These are phyloP conservation scores for Cyanoderma ruficeps DNA, from an alignment of 2,113 vertebrate genomes.

Conservation along the genomic window DNA sequence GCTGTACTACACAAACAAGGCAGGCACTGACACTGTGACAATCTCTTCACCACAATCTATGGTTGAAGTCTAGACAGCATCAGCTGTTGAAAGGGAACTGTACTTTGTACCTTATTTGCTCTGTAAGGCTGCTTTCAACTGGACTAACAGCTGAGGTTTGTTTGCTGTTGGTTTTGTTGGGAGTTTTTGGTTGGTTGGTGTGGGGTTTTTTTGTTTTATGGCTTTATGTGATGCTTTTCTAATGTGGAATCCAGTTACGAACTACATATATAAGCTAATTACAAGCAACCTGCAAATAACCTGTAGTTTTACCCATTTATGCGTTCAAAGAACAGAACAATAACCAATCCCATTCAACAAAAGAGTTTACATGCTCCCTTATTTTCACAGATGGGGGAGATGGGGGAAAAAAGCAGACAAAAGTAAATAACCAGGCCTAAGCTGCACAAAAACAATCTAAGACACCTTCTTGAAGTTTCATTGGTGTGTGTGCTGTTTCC, in stretches of 20 bases:
- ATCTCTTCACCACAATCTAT: not conserved
- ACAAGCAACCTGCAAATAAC: not conserved
- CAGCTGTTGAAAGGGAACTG: not conserved
- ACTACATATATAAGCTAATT: not conserved
- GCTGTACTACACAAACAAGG: not conserved
- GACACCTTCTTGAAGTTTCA: not conserved
- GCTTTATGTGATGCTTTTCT: not conserved
- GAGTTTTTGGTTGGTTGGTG: not conserved
- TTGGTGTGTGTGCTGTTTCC: not conserved
- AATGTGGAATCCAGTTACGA: not conserved
- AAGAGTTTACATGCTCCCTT: not conserved
- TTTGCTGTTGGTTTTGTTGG: not conserved
- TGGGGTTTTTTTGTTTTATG: not conserved
- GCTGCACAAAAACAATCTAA: not conserved
- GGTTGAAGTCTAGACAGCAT: not conserved
- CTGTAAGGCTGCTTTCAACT: not conserved
- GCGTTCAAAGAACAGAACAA: not conserved
- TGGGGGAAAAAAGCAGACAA: not conserved
- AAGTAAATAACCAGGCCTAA: not conserved
- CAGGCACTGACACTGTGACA: not conserved
- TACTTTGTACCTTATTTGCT: not conserved
- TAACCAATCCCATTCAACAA: not conserved
- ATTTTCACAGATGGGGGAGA: not conserved
- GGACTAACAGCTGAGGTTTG: not conserved
- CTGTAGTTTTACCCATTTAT: not conserved